These are phyloP conservation scores for Phlogophora meticulosa DNA, from an alignment of 2,888 invertebrate species.

Conservation along the genomic window DNA sequence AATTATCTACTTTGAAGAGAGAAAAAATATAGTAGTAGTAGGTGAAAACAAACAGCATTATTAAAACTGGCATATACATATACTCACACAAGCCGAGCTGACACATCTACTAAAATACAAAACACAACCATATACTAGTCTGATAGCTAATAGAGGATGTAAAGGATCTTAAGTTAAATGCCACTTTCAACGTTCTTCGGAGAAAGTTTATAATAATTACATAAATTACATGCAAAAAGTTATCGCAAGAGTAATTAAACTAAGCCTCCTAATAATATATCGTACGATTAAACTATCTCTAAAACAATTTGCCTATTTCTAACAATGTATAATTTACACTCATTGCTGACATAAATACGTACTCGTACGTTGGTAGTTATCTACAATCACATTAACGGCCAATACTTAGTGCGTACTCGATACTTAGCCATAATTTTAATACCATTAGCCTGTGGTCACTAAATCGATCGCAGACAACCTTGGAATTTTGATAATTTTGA, in stretches of 20 bases:
- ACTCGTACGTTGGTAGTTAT: neutral
- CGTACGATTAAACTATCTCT: conserved; percentile 39
- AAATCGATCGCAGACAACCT: conserved; percentile 27
- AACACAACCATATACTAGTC: conserved; percentile 78
- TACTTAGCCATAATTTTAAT: conserved; percentile 27
- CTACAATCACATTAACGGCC: conserved; percentile 21
- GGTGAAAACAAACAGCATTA: conserved; percentile 74
- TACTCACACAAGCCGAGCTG: conserved; percentile 85
- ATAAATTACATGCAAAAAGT: conserved; percentile 66
- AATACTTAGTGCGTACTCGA: conserved; percentile 36
- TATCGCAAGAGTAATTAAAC: conserved; percentile 48
- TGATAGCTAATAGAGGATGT: conserved; percentile 68
- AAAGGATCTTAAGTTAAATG: conserved; percentile 63
- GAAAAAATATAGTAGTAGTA: conserved; percentile 58
- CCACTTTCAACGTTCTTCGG: conserved; percentile 73
- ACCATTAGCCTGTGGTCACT: conserved; percentile 22
- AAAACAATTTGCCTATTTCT: conserved; percentile 42
- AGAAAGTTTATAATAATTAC: conserved; percentile 73
- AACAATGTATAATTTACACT: conserved; percentile 6
- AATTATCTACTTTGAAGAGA: conserved; percentile 49
- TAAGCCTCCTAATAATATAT: conserved; percentile 41
- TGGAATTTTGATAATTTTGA: conserved; percentile 22
- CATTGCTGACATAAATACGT: conserved; percentile 25
- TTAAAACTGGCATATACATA: conserved; percentile 82
- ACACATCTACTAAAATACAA: conserved; percentile 83